phyloP scores from a whole-genome alignment of 1,140 invertebrate genomes.

The Drosophila pachea region DNA sequence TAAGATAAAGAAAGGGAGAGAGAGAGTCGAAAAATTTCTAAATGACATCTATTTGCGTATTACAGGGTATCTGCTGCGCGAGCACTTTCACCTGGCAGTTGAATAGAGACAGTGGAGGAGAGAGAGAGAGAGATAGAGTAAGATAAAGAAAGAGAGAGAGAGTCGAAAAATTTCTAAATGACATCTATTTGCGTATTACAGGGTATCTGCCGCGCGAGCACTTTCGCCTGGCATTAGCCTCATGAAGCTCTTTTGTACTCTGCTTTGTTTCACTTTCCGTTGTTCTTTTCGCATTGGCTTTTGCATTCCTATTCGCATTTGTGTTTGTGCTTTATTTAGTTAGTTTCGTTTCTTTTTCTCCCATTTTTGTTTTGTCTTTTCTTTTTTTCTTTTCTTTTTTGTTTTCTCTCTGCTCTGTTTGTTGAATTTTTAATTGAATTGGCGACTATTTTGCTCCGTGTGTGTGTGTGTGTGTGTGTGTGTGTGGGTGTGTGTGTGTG shows the following conservation, averaged over 20 bases:
- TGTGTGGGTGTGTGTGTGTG: neutral
- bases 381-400: neutral
- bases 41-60: too few relatives aligned
- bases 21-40: too few relatives aligned
- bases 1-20: too few relatives aligned
- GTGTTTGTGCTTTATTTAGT: neutral
- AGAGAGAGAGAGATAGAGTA: too few relatives aligned
- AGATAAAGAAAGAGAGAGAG: too few relatives aligned
- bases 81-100: neutral
- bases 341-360: too few relatives aligned
- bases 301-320: conserved; percentile 22
- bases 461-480: conserved; percentile 27
- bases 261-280: conserved; percentile 51
- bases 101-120: too few relatives aligned
- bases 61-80: neutral
- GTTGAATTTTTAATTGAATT: conserved; percentile 76
- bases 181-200: too few relatives aligned
- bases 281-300: conserved; percentile 37
- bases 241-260: conserved; percentile 16
- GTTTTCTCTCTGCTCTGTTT: conserved; percentile 32
- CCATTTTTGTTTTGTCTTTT: too few relatives aligned
- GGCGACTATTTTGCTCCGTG: conserved; percentile 48
- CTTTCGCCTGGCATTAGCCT: neutral
- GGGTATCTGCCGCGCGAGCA: neutral
- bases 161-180: too few relatives aligned